These are phyloP conservation scores for Incurvaria masculella DNA, from an alignment of 2,888 invertebrate species.

Conservation along the genomic window DNA sequence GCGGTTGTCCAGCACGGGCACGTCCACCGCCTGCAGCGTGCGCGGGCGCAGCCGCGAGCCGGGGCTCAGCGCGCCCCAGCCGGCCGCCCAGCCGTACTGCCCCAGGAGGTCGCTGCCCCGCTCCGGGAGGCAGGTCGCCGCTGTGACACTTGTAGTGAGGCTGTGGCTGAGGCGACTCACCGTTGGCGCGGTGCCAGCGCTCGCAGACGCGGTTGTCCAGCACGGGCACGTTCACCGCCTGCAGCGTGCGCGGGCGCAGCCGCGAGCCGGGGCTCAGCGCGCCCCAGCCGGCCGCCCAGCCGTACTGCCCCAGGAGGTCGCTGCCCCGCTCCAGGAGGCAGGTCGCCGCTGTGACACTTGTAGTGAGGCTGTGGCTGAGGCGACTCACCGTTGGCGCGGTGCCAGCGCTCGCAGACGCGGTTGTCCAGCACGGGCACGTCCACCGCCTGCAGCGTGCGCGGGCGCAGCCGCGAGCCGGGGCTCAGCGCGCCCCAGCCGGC, in stretches of 20 bases:
- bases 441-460: slow-evolving; percentile 87
- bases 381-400: slow-evolving; percentile 63
- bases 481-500: slow-evolving; percentile 91
- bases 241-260: slow-evolving; percentile 82
- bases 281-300: slow-evolving; percentile 94
- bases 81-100: slow-evolving; percentile 89
- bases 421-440: slow-evolving; percentile 94
- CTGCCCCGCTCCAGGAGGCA: slow-evolving; percentile 76
- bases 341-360: slow-evolving; percentile 60
- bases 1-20: slow-evolving; percentile 89
- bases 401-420: slow-evolving; percentile 65
- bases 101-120: slow-evolving; percentile 88
- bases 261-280: slow-evolving; percentile 82
- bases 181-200: slow-evolving; percentile 63
- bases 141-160: slow-evolving; percentile 44
- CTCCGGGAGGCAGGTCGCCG: slow-evolving; percentile 88
- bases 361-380: too few relatives aligned
- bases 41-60: slow-evolving; percentile 86
- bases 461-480: slow-evolving; percentile 79
- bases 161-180: too few relatives aligned
- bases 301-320: slow-evolving; percentile 82
- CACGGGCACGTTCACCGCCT: slow-evolving; percentile 92
- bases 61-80: slow-evolving; percentile 85
- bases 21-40: slow-evolving; percentile 87
- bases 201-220: slow-evolving; percentile 78